Percentiles rank a stretch among this genome's conserved stretches.
phyloP scores from a whole-genome alignment of 1,140 invertebrate genomes.

The Heterodera schachtii region DNA sequence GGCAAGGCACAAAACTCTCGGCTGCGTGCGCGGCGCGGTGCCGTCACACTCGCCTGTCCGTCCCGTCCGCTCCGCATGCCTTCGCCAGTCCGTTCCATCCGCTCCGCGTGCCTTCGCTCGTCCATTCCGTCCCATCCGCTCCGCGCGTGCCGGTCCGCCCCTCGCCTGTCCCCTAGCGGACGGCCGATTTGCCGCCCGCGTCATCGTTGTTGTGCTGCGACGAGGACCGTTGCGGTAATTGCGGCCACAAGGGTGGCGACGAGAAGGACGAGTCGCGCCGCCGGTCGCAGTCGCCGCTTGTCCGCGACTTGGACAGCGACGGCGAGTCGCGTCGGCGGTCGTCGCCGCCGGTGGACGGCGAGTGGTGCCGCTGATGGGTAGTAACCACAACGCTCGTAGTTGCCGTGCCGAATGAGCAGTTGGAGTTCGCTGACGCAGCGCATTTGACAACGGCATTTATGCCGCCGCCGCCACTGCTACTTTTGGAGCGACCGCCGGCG shows the following conservation, averaged over 20 bases:
- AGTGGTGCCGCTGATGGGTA: too few relatives aligned
- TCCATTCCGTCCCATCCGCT: background rate
- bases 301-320: background rate
- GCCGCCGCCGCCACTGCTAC: background rate
- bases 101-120: too few relatives aligned
- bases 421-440: too few relatives aligned
- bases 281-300: background rate
- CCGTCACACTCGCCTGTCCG: too few relatives aligned
- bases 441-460: too few relatives aligned
- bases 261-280: slow-evolving; percentile 18
- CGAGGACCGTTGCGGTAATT: background rate
- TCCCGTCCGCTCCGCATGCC: background rate
- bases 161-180: background rate
- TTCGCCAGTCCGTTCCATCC: background rate
- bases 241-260: background rate
- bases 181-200: background rate
- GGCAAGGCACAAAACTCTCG: too few relatives aligned
- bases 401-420: too few relatives aligned
- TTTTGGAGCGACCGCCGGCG: background rate
- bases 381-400: too few relatives aligned
- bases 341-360: background rate
- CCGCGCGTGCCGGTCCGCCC: too few relatives aligned
- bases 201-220: background rate
- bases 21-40: too few relatives aligned
- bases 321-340: slow-evolving; percentile 14